Conservation (phyloP, 2,888 invertebrate genomes). For the Dendrolimus pini region DNA sequence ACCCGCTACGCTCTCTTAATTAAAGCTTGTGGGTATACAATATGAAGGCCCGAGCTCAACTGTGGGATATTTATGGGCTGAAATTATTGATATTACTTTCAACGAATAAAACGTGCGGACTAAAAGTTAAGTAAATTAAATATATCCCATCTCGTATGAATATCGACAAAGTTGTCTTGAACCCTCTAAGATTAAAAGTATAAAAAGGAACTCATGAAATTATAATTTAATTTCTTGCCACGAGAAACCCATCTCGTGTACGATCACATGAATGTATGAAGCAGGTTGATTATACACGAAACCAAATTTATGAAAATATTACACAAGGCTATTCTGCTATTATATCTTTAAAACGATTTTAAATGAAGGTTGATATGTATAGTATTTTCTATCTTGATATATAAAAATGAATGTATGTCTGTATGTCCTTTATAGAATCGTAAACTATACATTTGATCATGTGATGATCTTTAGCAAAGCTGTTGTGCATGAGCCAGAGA, state of each 20-base stretch:
- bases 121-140: not conserved
- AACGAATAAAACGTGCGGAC: too few relatives aligned
- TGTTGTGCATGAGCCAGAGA: too few relatives aligned
- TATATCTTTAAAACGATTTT: not conserved
- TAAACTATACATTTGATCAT: too few relatives aligned
- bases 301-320: slow-evolving; percentile 3
- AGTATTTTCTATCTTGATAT: not conserved
- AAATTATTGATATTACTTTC: too few relatives aligned
- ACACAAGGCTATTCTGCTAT: not conserved
- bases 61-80: too few relatives aligned
- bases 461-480: too few relatives aligned
- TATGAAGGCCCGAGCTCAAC: too few relatives aligned
- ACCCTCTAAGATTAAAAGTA: slow-evolving; percentile 48
- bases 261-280: slow-evolving; percentile 38
- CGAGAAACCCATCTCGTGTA: slow-evolving; percentile 30
- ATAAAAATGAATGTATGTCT: too few relatives aligned
- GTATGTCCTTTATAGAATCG: too few relatives aligned
- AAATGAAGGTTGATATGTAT: not conserved
- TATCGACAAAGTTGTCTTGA: slow-evolving; percentile 34
- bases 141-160: slow-evolving; percentile 26
- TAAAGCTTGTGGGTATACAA: too few relatives aligned
- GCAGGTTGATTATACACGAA: slow-evolving; percentile 22
- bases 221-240: slow-evolving; percentile 65
- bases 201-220: slow-evolving; percentile 60
- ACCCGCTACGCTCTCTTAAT: too few relatives aligned